Percentiles rank a stretch among this genome's conserved stretches.
phyloP scores from a whole-genome alignment of 2,113 vertebrate species.

The Tringa solitaria region DNA sequence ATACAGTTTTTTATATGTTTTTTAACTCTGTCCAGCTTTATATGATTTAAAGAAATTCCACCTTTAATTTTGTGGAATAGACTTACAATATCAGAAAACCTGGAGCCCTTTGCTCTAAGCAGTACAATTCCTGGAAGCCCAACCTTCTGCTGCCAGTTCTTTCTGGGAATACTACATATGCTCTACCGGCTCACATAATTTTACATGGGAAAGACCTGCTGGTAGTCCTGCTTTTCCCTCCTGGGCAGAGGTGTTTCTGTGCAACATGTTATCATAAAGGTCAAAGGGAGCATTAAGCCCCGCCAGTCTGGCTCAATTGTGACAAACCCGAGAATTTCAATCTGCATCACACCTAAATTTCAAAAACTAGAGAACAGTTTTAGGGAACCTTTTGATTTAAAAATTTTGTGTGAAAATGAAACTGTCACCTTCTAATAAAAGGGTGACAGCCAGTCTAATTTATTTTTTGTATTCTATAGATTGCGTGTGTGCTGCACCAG shows the following conservation, averaged over 20 bases:
- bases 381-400: not conserved
- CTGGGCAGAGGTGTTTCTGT: not conserved
- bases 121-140: conserved; percentile 9
- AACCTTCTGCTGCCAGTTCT: not conserved
- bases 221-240: not conserved
- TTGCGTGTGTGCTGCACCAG: not conserved
- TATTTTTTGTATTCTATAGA: not conserved
- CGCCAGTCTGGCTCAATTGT: not conserved
- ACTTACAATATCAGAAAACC: not conserved
- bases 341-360: not conserved
- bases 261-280: not conserved
- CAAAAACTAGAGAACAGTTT: not conserved
- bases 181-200: not conserved
- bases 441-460: not conserved
- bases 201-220: not conserved
- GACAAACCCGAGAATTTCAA: not conserved
- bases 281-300: not conserved
- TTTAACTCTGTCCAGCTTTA: not conserved
- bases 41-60: not conserved
- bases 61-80: not conserved
- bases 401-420: not conserved
- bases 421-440: not conserved
- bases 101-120: not conserved
- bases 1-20: not conserved
- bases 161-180: not conserved